These are phyloP conservation scores for Cyprinodon variegatus DNA, from an alignment of 2,113 vertebrate genomes.

Conservation along the genomic window DNA sequence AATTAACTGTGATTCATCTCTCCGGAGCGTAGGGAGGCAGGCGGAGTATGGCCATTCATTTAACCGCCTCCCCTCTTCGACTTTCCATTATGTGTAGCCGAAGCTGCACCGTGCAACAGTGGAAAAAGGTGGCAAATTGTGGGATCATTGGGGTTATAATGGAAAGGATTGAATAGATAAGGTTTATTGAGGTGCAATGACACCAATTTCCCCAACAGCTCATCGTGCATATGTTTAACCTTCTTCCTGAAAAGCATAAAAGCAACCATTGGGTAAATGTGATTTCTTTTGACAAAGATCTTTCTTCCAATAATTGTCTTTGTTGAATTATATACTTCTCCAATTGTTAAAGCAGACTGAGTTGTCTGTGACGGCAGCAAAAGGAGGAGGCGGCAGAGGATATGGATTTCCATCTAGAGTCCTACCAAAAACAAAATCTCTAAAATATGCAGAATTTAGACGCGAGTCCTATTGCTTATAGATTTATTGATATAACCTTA, in stretches of 20 bases:
- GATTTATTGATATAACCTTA: not conserved
- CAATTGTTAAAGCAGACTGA: not conserved
- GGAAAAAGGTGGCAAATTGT: slow-evolving; percentile 33
- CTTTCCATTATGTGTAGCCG: slow-evolving; percentile 26
- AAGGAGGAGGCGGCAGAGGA: not conserved
- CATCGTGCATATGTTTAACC: not conserved
- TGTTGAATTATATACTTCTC: not conserved
- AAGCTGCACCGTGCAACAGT: slow-evolving; percentile 10
- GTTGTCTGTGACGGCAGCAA: not conserved
- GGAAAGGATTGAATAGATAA: slow-evolving; percentile 20
- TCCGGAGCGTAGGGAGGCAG: slow-evolving; percentile 30
- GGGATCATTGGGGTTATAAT: slow-evolving; percentile 35
- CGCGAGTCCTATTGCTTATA: not conserved
- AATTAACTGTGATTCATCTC: slow-evolving; percentile 70
- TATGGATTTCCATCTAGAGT: not conserved
- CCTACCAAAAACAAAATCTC: too few relatives aligned
- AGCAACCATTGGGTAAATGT: not conserved
- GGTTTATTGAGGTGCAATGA: slow-evolving; percentile 29
- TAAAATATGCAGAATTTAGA: too few relatives aligned
- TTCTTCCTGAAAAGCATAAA: not conserved
- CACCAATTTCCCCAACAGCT: slow-evolving; percentile 31
- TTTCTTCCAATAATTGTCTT: not conserved
- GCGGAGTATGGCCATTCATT: slow-evolving; percentile 42
- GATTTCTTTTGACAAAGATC: slow-evolving; percentile 9
- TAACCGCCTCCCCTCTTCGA: slow-evolving; percentile 39